These are phyloP conservation scores for Nestor notabilis DNA, from an alignment of 2,113 vertebrate species.

Conservation along the genomic window DNA sequence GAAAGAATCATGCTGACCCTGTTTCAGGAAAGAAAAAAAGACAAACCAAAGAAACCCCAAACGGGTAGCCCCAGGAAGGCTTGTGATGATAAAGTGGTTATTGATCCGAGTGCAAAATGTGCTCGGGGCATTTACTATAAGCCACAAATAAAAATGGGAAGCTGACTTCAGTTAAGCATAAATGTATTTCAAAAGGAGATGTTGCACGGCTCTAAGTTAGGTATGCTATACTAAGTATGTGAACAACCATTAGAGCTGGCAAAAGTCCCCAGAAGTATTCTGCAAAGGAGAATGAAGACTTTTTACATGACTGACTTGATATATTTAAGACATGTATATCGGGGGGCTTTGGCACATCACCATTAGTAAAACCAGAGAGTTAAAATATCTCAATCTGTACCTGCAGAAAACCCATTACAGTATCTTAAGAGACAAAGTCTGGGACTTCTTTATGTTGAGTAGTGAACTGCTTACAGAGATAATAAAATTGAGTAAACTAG, in stretches of 20 bases:
- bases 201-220: neutral
- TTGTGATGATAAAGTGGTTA: neutral
- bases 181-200: neutral
- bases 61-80: neutral
- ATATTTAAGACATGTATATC: fast-evolving
- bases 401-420: neutral
- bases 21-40: neutral
- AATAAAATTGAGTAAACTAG: neutral
- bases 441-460: neutral
- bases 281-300: neutral
- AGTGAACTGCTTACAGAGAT: neutral
- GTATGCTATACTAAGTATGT: neutral
- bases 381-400: neutral
- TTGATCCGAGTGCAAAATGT: neutral
- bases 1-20: neutral
- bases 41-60: neutral
- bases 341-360: neutral
- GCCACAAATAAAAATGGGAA: neutral
- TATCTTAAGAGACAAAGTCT: neutral
- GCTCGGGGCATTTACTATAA: neutral
- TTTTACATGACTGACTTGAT: neutral
- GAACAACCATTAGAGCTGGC: neutral
- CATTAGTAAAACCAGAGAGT: neutral
- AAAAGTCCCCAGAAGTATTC: neutral
- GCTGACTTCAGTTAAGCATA: neutral